Percentiles rank a stretch among this genome's conserved stretches.
phyloP scores from a whole-genome alignment of 1,140 invertebrate genomes.

The Cherax quadricarinatus region DNA sequence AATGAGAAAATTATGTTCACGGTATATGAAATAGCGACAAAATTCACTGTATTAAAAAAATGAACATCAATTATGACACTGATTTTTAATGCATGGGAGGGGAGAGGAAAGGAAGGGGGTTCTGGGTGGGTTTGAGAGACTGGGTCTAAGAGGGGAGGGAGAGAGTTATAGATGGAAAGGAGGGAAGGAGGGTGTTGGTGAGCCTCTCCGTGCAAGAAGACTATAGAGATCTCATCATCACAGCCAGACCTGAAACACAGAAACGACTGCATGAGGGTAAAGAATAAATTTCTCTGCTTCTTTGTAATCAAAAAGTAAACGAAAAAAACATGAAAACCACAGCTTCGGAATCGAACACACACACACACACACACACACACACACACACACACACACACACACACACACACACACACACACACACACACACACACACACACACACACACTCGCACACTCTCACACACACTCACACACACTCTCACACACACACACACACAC shows the following conservation, averaged over 20 bases:
- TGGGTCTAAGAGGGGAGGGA: too few species aligned
- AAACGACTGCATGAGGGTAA: background rate
- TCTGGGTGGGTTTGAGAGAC: too few species aligned
- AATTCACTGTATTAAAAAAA: background rate
- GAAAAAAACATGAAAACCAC: background rate
- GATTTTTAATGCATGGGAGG: too few species aligned
- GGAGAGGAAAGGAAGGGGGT: too few species aligned
- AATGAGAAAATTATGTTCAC: background rate
- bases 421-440: background rate
- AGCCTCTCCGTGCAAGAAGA: slow-evolving; percentile 9
- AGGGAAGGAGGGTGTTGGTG: background rate
- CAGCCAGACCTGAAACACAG: slow-evolving; percentile 13
- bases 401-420: background rate
- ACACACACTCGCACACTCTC: too few species aligned
- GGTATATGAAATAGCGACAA: background rate
- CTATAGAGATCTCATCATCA: slow-evolving; percentile 19
- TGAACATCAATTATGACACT: background rate
- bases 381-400: too few species aligned
- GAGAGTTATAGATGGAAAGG: too few species aligned
- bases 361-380: background rate
- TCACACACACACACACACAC: background rate
- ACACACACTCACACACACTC: too few species aligned
- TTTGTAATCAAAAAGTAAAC: too few species aligned
- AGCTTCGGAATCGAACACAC: too few species aligned
- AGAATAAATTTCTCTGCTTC: too few species aligned